Evolutionary conservation across 2,888 invertebrate genomes (phyloP), one percentile per base, ranked within the genome.

Genomic region (Cistogaster globosa): DNA sequence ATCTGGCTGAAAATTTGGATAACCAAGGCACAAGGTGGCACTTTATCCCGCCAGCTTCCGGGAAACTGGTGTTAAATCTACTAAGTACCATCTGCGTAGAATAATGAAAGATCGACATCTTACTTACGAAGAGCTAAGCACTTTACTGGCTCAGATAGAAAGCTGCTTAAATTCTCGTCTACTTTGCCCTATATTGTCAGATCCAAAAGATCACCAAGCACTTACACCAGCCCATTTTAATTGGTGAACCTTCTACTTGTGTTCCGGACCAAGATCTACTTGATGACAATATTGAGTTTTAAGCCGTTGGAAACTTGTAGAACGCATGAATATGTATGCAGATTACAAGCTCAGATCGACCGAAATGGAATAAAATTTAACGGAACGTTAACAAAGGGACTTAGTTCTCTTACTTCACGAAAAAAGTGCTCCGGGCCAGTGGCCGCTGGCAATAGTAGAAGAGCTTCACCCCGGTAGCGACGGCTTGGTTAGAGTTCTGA

Each of bases 11-110:
- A 22, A 38, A 18, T 7, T 20, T 57, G 11, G 32, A 26, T 26
- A 16, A 57, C n/a, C 18, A 60, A 60, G 60, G 60, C 18, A 60
- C 60, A 14, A 60, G 36, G 12, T 60, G 36, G 60, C 60, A 60
- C 12, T 60, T 60, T 38, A 60, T 60, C 4, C 18, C 38, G 11
- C 36, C 60, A 12, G 18, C 60, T 18, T 38, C 60, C 12, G 60
- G 60, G 38, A 38, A n/a, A 36, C 60, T 18, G 60, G 38, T 0
- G 36, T 60, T 2, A 38, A 60, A 18, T 60, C 60, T 14, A 60
- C 60, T 8, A 60, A 60, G n/a, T 4, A 60, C 16, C 36, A 60
- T 38, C 36, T 60, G n/a, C 60, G 60, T 7, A 18, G 36, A n/a
- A 36, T 38, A 9, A 60, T 60, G 38, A 60, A 60, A 60, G 60